Evolutionary conservation across 2,888 invertebrate genomes (phyloP), one percentile per base, ranked within the genome.

Genomic region (Drosophila neonasuta): DNA sequence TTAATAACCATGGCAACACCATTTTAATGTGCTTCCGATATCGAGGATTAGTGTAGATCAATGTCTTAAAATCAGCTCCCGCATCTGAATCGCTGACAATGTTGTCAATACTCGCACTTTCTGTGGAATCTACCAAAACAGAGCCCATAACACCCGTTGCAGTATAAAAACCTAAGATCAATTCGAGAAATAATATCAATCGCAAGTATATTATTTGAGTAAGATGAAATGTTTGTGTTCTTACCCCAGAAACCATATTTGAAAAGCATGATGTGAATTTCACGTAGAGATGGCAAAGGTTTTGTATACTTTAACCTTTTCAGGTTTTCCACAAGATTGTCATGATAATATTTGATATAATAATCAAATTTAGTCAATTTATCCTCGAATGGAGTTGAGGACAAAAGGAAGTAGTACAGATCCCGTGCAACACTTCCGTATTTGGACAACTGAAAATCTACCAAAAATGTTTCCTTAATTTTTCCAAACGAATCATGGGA

Each of bases 301-400:
- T 85, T 88, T 0, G 76, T 45, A 54, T 88, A 90, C 9, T 84
- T 85, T 0, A 90, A 62, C 0, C 81, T 15, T 30, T 77, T 77
- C 0, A 90, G 66, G 42, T 87, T 80, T 13, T 80, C 63, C 0
- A 77, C 67, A 10, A 90, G 65, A 24, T 84, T 72, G 2, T 87
- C 80, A 48, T 90, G 80, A 61, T 90, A 90, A 29, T 73, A 79
- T 41, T 85, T 77, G 2, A 90, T 52, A n/a, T 89, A 88, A 20
- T 87, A 80, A 51, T 90, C 90, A 44, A 90, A 90, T 13, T 88
- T 70, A 2, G 68, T 48, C 3, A 89, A 9, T 54, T 89, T 90
- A 4, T 88, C 68, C 8, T 89, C 87, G 15, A 83, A 67, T 10
- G 55, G 71, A 0, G 89, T 77, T 0, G 90, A 90, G 0, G 89